Base-by-base conservation (phyloP, 2,888 invertebrate genomes). In the Frankliniella intonsa region DNA sequence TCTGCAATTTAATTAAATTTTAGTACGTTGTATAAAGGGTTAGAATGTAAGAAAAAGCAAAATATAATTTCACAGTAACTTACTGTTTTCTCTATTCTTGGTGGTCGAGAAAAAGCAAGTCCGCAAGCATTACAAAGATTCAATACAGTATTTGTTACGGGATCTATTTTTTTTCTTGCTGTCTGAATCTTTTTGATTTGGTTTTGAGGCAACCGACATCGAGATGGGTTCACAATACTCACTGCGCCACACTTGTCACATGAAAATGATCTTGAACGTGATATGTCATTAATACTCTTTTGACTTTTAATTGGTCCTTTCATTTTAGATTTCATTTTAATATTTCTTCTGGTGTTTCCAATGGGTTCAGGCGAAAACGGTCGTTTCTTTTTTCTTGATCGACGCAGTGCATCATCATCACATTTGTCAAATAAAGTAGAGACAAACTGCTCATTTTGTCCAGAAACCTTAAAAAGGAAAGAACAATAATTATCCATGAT, bases 101-200 rank as follows among this genome's bases (percentile, higher is more conserved):
- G 69, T 10, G 69, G 69, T 5, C 69, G 22, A 22, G 69, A 22
- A 76, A 76, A 76, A 11, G 25, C 69, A 25, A 76, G 69, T 12
- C 69, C 69, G 25, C 69, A 76, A 25, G 69, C 69, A 76, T 76
- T 76, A 22, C 69, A 76, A 22, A 76, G 25, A 25, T 25, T 76
- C 25, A 76, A 76, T 25, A 76, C 25, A 25, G 12, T 76, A 25
- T 76, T 76, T 22, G 69, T 76, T 22, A 25, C 3, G 2, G 69
- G 69, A 12, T 76, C 69, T 9, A 76, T 11, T 22, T 76, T 76
- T 12, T 22, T 76, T 22, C 69, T n/a, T 5, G 25, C 69, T 25
- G 69, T 25, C 25, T 76, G 69, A 25, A 25, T 12, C 25, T 25
- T 76, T 76, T 76, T 76, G 22, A 25, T 76, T 22, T 25, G 69